Conservation (phyloP, 2,113 vertebrate species). For the Illadopsis cleaveri region DNA sequence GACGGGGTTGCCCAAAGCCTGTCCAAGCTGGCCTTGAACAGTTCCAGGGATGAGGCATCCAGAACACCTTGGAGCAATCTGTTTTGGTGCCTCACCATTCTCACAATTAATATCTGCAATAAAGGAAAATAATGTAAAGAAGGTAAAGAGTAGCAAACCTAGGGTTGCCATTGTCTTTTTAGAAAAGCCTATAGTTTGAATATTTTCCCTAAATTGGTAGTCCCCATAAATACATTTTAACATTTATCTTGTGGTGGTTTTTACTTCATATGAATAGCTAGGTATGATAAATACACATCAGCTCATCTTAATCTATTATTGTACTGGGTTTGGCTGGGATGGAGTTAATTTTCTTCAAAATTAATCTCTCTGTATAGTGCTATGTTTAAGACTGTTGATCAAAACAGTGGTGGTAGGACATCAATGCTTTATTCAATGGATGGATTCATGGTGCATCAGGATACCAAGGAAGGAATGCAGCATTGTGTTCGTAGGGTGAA, state of each 20-base stretch:
- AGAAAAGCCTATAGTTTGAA: background rate
- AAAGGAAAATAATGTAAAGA: background rate
- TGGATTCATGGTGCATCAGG: background rate
- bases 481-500: fast-evolving
- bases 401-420: background rate
- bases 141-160: background rate
- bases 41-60: background rate
- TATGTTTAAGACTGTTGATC: background rate
- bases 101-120: background rate
- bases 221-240: background rate
- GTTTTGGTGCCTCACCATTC: background rate
- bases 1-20: background rate
- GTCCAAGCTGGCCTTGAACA: background rate
- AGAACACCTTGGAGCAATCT: background rate
- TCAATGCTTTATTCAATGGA: background rate
- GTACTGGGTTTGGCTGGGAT: background rate
- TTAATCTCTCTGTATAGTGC: background rate
- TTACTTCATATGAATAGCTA: background rate
- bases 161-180: background rate
- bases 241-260: fast-evolving
- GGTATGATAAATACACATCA: background rate
- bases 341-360: background rate
- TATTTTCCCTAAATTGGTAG: background rate
- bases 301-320: background rate
- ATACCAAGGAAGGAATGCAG: background rate